Evolutionary conservation across 2,888 invertebrate species (phyloP).

Genomic region (Clostera curtula): DNA sequence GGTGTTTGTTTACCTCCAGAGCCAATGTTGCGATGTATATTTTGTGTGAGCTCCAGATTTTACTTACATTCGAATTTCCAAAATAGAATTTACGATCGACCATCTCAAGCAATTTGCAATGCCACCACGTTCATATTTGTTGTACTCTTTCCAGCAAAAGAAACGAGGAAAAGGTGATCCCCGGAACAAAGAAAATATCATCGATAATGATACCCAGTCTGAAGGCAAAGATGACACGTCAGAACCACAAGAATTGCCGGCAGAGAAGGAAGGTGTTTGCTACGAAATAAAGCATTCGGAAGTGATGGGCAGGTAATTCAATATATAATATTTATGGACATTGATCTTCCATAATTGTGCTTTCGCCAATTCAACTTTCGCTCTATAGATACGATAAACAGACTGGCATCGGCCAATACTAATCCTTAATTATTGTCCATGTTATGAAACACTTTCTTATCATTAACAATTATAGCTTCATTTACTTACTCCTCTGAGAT

Average conservation of each 20-base stretch:
- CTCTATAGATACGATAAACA: no score
- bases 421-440: no score
- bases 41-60: conserved; percentile 40
- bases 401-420: no score
- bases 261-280: conserved; percentile 70
- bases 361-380: no score
- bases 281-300: conserved; percentile 76
- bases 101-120: no score
- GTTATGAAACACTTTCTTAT: no score
- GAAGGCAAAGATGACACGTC: conserved; percentile 26
- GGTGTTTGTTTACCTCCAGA: conserved; percentile 18
- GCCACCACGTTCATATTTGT: no score
- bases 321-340: neutral
- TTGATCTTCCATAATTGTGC: conserved; percentile 5
- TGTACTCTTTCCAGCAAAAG: conserved; percentile 52
- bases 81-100: no score
- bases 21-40: conserved; percentile 47
- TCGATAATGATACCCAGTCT: conserved; percentile 30
- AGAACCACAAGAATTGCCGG: no score
- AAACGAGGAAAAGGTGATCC: conserved; percentile 46
- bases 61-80: no score
- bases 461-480: no score
- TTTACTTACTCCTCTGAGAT: no score
- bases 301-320: conserved; percentile 75
- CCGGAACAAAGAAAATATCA: conserved; percentile 56